phyloP scores from a whole-genome alignment of 2,797 vertebrate genomes.

The Catostomus latipinnis region DNA sequence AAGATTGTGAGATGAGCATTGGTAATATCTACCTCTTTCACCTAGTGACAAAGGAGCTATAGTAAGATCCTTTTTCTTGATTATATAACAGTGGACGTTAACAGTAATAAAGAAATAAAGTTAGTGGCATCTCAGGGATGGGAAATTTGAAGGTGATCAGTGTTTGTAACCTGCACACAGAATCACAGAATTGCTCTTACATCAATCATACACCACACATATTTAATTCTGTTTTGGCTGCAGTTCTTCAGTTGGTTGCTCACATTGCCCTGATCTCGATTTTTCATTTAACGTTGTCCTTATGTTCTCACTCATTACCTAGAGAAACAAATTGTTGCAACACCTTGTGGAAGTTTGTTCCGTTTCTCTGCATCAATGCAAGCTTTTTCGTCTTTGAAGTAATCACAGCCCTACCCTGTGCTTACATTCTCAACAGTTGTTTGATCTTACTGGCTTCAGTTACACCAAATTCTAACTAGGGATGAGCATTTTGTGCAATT shows the following conservation, averaged over 20 bases:
- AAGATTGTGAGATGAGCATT: too few relatives aligned
- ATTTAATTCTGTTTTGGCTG: not conserved
- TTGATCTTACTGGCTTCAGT: too few relatives aligned
- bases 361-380: not conserved
- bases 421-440: too few relatives aligned
- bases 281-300: not conserved
- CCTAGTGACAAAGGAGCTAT: too few relatives aligned
- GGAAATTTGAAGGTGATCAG: not conserved
- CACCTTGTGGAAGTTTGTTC: not conserved
- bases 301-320: not conserved
- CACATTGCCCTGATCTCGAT: not conserved
- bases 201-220: not conserved
- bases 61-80: too few relatives aligned
- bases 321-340: not conserved
- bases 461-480: not conserved
- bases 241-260: not conserved
- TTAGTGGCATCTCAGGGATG: not conserved
- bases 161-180: not conserved
- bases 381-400: not conserved
- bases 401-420: not conserved
- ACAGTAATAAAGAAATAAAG: not conserved
- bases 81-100: too few relatives aligned
- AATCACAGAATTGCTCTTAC: not conserved
- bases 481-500: too few relatives aligned
- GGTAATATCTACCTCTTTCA: too few relatives aligned